phyloP scores from a whole-genome alignment of 1,140 invertebrate genomes.

The Drosophila micromelanica region DNA sequence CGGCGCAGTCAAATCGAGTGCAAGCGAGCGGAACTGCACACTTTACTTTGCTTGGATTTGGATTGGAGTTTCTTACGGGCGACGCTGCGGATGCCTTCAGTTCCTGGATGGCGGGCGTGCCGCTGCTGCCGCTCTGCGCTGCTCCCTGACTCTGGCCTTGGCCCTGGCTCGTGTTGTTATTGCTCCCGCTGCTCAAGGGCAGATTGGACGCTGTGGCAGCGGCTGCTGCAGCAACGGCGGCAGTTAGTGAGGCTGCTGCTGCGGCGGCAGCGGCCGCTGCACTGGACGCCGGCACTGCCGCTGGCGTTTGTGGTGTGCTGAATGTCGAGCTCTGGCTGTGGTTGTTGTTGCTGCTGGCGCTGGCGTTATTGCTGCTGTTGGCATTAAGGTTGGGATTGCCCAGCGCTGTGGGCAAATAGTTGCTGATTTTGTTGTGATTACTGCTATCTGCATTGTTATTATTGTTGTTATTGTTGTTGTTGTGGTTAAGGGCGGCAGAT shows the following conservation, averaged over 20 bases:
- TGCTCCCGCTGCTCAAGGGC: slow-evolving; percentile 31
- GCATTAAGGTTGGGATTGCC: slow-evolving; percentile 32
- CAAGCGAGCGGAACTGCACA: slow-evolving; percentile 62
- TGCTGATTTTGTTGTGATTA: slow-evolving; percentile 67
- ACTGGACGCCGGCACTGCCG: slow-evolving; percentile 49
- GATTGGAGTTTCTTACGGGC: slow-evolving; percentile 79
- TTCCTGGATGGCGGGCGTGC: slow-evolving; percentile 79
- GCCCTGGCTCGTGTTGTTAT: slow-evolving; percentile 17
- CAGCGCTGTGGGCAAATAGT: slow-evolving; percentile 51
- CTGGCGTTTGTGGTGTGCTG: slow-evolving; percentile 60
- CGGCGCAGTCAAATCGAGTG: slow-evolving; percentile 18
- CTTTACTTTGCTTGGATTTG: slow-evolving; percentile 81
- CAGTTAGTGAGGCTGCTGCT: slow-evolving; percentile 62
- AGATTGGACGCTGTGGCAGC: slow-evolving; percentile 47
- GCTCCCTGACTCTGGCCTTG: slow-evolving; percentile 18
- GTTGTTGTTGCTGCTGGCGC: slow-evolving; percentile 33
- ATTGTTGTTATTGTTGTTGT: slow-evolving; percentile 69
- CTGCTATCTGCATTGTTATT: slow-evolving; percentile 53
- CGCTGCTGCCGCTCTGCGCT: slow-evolving; percentile 25
- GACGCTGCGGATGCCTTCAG: slow-evolving; percentile 80
- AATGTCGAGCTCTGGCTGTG: slow-evolving; percentile 65
- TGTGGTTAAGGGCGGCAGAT: slow-evolving; percentile 62
- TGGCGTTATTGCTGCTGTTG: slow-evolving; percentile 26
- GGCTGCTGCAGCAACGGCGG: slow-evolving; percentile 68
- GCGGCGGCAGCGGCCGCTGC: slow-evolving; percentile 61